Percentiles rank a stretch among this genome's conserved stretches.
phyloP scores from a whole-genome alignment of 2,797 vertebrate species.

The Sebastes nivosus region DNA sequence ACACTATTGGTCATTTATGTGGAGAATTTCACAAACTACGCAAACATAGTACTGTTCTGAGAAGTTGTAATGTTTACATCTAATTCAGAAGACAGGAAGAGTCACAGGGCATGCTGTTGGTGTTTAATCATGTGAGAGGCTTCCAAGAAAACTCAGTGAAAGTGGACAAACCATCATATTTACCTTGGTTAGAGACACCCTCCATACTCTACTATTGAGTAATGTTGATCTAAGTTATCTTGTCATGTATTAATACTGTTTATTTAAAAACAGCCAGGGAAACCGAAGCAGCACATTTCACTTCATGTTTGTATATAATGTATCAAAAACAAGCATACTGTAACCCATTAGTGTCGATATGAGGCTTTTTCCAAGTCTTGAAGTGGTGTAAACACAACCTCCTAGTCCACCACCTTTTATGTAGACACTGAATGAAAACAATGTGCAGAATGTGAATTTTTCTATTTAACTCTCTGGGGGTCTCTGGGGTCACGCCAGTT shows the following conservation, averaged over 20 bases:
- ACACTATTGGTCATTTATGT: neutral
- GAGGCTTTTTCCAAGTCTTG: neutral
- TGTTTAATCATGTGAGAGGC: conserved; percentile 19
- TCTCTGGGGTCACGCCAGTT: too few species aligned
- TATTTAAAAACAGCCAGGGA: neutral
- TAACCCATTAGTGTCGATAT: neutral
- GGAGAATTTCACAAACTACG: neutral
- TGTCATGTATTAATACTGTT: neutral
- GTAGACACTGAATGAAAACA: neutral
- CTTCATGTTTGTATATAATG: neutral
- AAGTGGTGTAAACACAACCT: neutral
- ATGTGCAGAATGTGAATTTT: neutral
- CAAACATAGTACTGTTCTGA: neutral
- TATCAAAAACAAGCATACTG: neutral
- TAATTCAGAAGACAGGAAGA: neutral
- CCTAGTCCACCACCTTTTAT: neutral
- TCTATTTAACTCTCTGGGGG: too few species aligned
- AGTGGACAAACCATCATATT: neutral
- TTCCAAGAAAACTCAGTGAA: neutral
- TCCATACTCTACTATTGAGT: neutral
- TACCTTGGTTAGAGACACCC: neutral
- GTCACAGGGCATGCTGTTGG: neutral
- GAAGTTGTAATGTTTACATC: neutral
- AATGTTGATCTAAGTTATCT: neutral
- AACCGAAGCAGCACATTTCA: neutral